Evolutionary conservation across 1,140 invertebrate species (phyloP).

Genomic region (Anadara kagoshimensis): DNA sequence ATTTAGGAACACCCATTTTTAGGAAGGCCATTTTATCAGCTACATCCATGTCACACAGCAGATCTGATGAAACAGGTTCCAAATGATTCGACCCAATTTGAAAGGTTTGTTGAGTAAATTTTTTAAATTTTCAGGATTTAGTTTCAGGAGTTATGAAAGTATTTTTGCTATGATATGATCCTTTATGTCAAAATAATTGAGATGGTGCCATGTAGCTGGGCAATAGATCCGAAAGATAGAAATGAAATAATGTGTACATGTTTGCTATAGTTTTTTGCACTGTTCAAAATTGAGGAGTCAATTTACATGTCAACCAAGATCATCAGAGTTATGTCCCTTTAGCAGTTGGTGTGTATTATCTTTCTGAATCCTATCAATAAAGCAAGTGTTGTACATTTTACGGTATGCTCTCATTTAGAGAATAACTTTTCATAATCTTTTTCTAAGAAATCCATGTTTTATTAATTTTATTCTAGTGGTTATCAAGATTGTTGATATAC

Average conservation of each 20-base stretch:
- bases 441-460: too few species aligned
- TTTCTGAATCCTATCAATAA: too few species aligned
- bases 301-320: too few species aligned
- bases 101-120: constrained; percentile 10
- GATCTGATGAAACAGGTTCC: constrained; percentile 59
- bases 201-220: background rate
- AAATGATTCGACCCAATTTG: background rate
- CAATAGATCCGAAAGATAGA: background rate
- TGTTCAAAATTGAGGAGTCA: too few species aligned
- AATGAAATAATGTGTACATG: background rate
- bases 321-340: too few species aligned
- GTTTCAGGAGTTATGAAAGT: background rate
- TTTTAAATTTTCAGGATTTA: background rate
- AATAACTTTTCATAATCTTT: too few species aligned
- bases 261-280: too few species aligned
- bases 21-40: constrained; percentile 65
- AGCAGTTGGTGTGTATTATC: too few species aligned
- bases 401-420: too few species aligned
- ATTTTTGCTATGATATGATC: background rate
- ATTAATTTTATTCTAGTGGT: too few species aligned
- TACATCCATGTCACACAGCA: constrained; percentile 72
- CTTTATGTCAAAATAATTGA: background rate
- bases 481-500: too few species aligned
- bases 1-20: constrained; percentile 68
- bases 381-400: too few species aligned